Percentiles rank a stretch among this genome's conserved stretches.
Evolutionary conservation across 2,797 vertebrate genomes (phyloP).

Genomic region (Atherinosoma microstoma): DNA sequence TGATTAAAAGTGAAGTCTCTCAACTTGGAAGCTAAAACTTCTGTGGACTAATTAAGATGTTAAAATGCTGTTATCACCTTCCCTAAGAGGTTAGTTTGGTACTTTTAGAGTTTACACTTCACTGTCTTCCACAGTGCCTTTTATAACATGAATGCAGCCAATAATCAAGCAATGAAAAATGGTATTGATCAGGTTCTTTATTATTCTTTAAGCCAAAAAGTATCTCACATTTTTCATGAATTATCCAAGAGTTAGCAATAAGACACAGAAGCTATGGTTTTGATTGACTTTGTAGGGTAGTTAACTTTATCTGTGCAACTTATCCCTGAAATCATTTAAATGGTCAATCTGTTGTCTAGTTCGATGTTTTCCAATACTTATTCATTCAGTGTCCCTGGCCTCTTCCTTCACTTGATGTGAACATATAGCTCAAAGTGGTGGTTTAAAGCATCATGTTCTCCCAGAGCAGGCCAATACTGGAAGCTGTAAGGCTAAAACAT

Average conservation of each 20-base stretch:
- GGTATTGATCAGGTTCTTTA: not conserved
- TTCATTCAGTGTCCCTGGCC: too few relatives aligned
- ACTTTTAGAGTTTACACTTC: conserved; percentile 12
- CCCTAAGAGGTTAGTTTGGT: conserved; percentile 2
- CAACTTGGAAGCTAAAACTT: conserved; percentile 33
- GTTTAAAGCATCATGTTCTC: not conserved
- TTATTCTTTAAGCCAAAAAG: not conserved
- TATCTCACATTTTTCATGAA: not conserved
- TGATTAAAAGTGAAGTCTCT: conserved; percentile 47
- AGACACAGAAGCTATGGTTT: too few relatives aligned
- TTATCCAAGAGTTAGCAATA: not conserved
- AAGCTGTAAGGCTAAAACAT: not conserved
- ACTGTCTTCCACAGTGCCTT: conserved; percentile 11
- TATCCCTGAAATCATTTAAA: not conserved
- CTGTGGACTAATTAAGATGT: conserved; percentile 51
- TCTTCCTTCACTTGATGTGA: not conserved
- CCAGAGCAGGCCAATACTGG: not conserved
- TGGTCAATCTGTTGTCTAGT: too few relatives aligned
- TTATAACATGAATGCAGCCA: conserved; percentile 10
- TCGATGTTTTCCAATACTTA: too few relatives aligned
- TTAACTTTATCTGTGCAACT: not conserved
- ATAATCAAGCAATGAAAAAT: not conserved
- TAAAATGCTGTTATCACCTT: conserved; percentile 48
- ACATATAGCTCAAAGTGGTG: not conserved
- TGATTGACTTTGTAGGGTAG: too few relatives aligned